Evolutionary conservation across 1,140 invertebrate species (phyloP), one percentile per base, ranked within the genome.

Genomic region (Bombus superbus): DNA sequence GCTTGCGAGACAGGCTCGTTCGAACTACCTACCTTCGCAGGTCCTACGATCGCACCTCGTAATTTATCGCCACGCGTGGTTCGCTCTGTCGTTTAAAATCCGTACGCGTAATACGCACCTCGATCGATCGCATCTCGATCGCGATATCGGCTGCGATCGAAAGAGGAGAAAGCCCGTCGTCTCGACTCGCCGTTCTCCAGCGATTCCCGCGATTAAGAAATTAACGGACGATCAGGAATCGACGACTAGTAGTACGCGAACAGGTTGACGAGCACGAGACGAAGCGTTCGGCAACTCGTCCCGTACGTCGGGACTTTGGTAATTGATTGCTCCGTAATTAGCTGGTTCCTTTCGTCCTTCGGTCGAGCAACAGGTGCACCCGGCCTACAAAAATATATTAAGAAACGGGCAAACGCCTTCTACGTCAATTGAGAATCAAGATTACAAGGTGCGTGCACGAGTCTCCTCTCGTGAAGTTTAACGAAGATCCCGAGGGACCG

Each of bases 311-410:
- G 64, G 68, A 28, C 72, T 76, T 79, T 86, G n/a, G 68, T 90
- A 91, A 91, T 91, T 87, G 87, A 91, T 91, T 90, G 89, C 81
- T 81, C 35, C 74, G 22, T 91, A 91, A 90, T 90, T 89, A 85
- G 66, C 79, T 53, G 66, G 75, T 77, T 86, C 59, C 38, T 90
- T 83, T 84, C 74, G 83, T 83, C 71, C 76, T 88, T 89, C 86
- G 66, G 59, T 22, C 32, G 68, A 57, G 77, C 86, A 87, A 91
- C 90, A 91, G 90, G 89, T 91, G 90, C 89, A 90, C 18, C 84
- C 74, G 25, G 71, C 69, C 15, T 47, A 22, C 72, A 72, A 87
- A 89, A 89, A 89, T 90, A 66, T 84, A 84, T 89, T 75, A 82
- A 89, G 59, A 86, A 81, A 81, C 72, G 69, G 15, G 53, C 69